Percentiles rank a stretch among this genome's conserved stretches.
Conservation (phyloP, 2,888 invertebrate genomes). For the Sacculina carcini region DNA sequence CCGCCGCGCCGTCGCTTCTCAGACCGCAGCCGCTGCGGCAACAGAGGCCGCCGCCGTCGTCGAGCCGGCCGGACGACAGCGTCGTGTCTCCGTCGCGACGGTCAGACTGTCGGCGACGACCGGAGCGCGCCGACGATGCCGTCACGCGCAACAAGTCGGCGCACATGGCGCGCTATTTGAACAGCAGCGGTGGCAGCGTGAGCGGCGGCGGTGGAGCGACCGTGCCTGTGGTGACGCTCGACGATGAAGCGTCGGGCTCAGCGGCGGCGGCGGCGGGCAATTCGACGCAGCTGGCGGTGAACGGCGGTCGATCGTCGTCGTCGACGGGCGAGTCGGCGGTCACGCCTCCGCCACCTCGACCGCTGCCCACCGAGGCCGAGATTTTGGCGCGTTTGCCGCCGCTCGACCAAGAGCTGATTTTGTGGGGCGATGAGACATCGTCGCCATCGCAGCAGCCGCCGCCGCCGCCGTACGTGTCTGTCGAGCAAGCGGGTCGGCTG, state of each 20-base stretch:
- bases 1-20: slow-evolving; percentile 15
- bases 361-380: slow-evolving; percentile 25
- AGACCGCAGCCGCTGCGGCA: slow-evolving; percentile 18
- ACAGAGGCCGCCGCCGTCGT: slow-evolving; percentile 10
- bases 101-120: slow-evolving; percentile 12
- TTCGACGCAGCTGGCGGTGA: not conserved
- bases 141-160: slow-evolving; percentile 21
- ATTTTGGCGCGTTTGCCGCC: slow-evolving; percentile 38
- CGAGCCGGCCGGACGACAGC: slow-evolving; percentile 12
- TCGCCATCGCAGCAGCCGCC: slow-evolving; percentile 2
- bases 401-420: slow-evolving; percentile 30
- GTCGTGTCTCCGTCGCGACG: slow-evolving; percentile 8
- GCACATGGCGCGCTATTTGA: slow-evolving; percentile 21
- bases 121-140: slow-evolving; percentile 11
- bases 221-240: slow-evolving; percentile 11
- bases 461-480: slow-evolving; percentile 19
- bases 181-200: slow-evolving; percentile 14
- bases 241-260: slow-evolving; percentile 10
- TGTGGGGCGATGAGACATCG: slow-evolving; percentile 14
- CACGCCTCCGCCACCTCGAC: slow-evolving; percentile 1
- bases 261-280: not conserved
- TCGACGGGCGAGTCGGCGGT: not conserved
- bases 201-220: no score
- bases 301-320: slow-evolving; percentile 7
- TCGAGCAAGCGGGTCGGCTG: slow-evolving; percentile 32